These are phyloP conservation scores for Microplitis deprimator DNA, from an alignment of 2,888 invertebrate species.

Conservation along the genomic window DNA sequence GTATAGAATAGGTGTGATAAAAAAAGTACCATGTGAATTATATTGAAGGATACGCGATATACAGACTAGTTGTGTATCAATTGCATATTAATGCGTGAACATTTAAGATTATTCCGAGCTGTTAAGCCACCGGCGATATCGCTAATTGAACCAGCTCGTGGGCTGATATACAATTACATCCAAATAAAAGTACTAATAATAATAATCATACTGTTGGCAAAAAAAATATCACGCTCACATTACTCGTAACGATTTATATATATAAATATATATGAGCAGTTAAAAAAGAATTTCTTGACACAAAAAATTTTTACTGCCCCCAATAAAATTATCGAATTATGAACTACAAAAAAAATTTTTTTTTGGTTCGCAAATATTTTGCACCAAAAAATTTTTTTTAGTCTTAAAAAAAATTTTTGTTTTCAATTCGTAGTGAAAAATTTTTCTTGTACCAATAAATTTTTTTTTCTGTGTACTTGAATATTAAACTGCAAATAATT, in stretches of 20 bases:
- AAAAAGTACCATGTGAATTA: background rate
- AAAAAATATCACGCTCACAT: conserved; percentile 8
- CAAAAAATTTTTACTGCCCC: too few relatives aligned
- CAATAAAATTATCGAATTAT: too few relatives aligned
- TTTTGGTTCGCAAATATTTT: too few relatives aligned
- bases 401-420: too few relatives aligned
- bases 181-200: conserved; percentile 8
- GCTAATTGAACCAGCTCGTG: conserved; percentile 25
- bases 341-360: too few relatives aligned
- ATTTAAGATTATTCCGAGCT: conserved; percentile 15
- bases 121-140: conserved; percentile 16
- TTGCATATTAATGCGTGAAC: conserved; percentile 26
- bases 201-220: conserved; percentile 3
- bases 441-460: too few relatives aligned
- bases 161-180: conserved; percentile 21
- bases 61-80: conserved; percentile 15
- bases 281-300: too few relatives aligned
- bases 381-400: too few relatives aligned
- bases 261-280: too few relatives aligned
- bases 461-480: too few relatives aligned
- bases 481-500: background rate
- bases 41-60: conserved; percentile 2
- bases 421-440: too few relatives aligned
- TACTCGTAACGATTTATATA: background rate
- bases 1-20: background rate